Evolutionary conservation across 1,140 invertebrate genomes (phyloP).

Genomic region (Aphidius gifuensis): DNA sequence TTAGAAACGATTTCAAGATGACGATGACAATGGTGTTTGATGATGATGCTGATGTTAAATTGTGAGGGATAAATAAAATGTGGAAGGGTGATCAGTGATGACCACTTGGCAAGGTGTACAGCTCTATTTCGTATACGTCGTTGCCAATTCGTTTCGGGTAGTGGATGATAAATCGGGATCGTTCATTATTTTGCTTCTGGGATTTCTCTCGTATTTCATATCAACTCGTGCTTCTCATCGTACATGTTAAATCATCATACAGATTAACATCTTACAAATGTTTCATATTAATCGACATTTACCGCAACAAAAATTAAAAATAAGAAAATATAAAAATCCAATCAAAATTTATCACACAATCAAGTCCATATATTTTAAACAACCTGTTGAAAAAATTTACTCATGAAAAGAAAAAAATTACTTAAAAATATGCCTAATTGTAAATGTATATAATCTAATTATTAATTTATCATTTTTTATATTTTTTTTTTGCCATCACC

Average conservation of each 20-base stretch:
- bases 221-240: slow-evolving; percentile 5
- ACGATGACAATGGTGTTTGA: slow-evolving; percentile 11
- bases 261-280: neutral
- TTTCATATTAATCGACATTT: neutral
- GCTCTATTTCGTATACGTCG: slow-evolving; percentile 36
- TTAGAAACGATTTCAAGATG: slow-evolving; percentile 39
- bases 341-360: too few species aligned
- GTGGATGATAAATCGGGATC: slow-evolving; percentile 33
- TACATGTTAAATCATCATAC: slow-evolving; percentile 7
- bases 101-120: slow-evolving; percentile 23
- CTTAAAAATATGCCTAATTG: too few species aligned
- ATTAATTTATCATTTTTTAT: too few species aligned
- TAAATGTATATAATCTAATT: too few species aligned
- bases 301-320: too few species aligned
- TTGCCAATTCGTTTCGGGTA: slow-evolving; percentile 30
- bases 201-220: slow-evolving; percentile 24
- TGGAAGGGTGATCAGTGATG: slow-evolving; percentile 5
- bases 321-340: too few species aligned
- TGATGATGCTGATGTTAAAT: too few species aligned
- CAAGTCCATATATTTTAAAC: too few species aligned
- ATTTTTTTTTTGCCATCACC: too few species aligned
- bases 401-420: too few species aligned
- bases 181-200: slow-evolving; percentile 28
- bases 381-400: too few species aligned
- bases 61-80: neutral